Evolutionary conservation across 2,888 invertebrate genomes (phyloP).

Genomic region (Parapristionchus giblindavisi): DNA sequence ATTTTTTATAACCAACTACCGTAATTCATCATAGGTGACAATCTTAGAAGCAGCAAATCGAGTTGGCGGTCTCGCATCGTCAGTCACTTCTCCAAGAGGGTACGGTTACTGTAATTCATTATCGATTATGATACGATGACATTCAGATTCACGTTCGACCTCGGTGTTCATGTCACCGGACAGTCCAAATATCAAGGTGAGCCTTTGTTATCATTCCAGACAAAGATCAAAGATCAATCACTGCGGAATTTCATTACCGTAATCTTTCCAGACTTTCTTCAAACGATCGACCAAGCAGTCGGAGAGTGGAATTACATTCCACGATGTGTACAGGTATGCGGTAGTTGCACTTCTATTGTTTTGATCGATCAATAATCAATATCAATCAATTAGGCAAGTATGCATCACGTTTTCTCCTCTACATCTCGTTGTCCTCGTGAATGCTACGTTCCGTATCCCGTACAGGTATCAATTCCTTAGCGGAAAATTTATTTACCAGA

Average conservation of each 20-base stretch:
- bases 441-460: slow-evolving; percentile 48
- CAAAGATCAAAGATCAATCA: neutral
- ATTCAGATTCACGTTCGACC: slow-evolving; percentile 48
- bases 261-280: slow-evolving; percentile 42
- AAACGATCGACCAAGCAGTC: slow-evolving; percentile 42
- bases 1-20: neutral
- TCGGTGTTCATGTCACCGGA: slow-evolving; percentile 48
- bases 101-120: no score
- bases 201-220: neutral
- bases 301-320: slow-evolving; percentile 47
- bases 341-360: neutral
- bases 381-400: slow-evolving; percentile 41
- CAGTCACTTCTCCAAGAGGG: slow-evolving; percentile 42
- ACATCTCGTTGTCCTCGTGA: slow-evolving; percentile 23
- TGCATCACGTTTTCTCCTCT: slow-evolving; percentile 43
- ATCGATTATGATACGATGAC: no score
- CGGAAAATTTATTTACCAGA: neutral
- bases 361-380: neutral
- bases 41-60: slow-evolving; percentile 44
- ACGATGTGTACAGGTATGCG: slow-evolving; percentile 42
- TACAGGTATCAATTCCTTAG: slow-evolving; percentile 37
- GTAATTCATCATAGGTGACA: slow-evolving; percentile 38
- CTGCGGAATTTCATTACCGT: no score
- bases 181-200: slow-evolving; percentile 32
- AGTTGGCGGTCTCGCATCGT: slow-evolving; percentile 47